Percentiles rank a stretch among this genome's conserved stretches.
phyloP scores from a whole-genome alignment of 2,888 invertebrate genomes.

The Cerceris ruficornis region DNA sequence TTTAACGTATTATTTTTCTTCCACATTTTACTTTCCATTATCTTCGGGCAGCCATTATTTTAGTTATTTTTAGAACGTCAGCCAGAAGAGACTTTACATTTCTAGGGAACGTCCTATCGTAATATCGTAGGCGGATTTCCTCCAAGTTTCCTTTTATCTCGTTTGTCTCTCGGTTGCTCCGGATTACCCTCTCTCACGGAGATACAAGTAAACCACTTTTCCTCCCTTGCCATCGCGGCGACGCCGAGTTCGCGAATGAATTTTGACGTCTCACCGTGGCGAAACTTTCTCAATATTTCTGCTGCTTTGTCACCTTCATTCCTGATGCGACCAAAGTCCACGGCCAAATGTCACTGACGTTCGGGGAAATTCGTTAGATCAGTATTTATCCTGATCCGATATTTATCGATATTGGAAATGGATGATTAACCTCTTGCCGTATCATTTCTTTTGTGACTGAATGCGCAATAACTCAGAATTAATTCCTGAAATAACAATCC shows the following conservation, averaged over 20 bases:
- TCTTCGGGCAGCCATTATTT: too few species aligned
- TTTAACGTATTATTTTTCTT: too few species aligned
- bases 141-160: background rate
- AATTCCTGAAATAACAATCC: too few species aligned
- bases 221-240: background rate
- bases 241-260: constrained; percentile 1
- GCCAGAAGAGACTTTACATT: too few species aligned
- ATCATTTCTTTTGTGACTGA: too few species aligned
- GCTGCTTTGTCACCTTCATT: constrained; percentile 6
- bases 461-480: too few species aligned
- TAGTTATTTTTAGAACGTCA: too few species aligned
- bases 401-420: too few species aligned
- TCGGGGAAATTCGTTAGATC: background rate
- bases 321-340: background rate
- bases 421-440: too few species aligned
- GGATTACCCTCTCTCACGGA: background rate
- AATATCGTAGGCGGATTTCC: background rate
- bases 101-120: background rate
- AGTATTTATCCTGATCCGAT: background rate
- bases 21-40: too few species aligned
- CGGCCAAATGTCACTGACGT: background rate
- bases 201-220: background rate
- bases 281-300: constrained; percentile 8
- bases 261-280: constrained; percentile 1
- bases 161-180: background rate